Conservation (phyloP, 2,113 vertebrate species). For the Pangasianodon gigas region DNA sequence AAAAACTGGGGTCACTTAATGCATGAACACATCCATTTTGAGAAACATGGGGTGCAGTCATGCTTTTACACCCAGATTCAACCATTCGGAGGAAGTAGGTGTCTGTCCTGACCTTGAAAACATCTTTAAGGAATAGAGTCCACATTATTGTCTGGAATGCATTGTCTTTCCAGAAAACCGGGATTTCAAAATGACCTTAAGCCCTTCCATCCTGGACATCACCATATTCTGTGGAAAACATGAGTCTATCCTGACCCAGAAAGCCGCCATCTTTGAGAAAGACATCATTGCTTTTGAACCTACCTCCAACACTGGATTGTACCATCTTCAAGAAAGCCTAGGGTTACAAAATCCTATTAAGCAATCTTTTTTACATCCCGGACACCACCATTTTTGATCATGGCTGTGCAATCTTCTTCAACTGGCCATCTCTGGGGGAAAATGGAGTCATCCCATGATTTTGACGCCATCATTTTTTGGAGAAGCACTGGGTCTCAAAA, state of each 20-base stretch:
- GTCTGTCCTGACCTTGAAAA: neutral
- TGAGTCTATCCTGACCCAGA: neutral
- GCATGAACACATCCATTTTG: neutral
- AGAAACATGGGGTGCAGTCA: neutral
- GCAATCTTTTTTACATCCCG: neutral
- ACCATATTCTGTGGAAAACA: neutral
- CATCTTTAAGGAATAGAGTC: neutral
- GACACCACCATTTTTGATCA: constrained; percentile 20
- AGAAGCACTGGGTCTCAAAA: neutral
- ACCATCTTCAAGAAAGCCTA: neutral
- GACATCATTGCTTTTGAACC: neutral
- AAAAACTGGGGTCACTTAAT: neutral
- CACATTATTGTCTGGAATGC: neutral
- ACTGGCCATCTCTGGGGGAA: neutral
- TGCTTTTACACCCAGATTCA: neutral
- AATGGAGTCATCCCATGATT: neutral
- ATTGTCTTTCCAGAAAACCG: neutral
- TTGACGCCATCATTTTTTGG: neutral
- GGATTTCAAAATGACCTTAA: neutral
- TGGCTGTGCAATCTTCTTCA: neutral
- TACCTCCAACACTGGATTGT: too few species aligned
- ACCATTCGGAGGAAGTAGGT: neutral
- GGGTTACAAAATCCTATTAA: neutral
- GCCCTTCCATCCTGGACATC: neutral
- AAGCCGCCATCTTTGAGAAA: neutral